These are phyloP conservation scores for Loriculus beryllinus DNA, from an alignment of 2,797 vertebrate genomes.

Conservation along the genomic window DNA sequence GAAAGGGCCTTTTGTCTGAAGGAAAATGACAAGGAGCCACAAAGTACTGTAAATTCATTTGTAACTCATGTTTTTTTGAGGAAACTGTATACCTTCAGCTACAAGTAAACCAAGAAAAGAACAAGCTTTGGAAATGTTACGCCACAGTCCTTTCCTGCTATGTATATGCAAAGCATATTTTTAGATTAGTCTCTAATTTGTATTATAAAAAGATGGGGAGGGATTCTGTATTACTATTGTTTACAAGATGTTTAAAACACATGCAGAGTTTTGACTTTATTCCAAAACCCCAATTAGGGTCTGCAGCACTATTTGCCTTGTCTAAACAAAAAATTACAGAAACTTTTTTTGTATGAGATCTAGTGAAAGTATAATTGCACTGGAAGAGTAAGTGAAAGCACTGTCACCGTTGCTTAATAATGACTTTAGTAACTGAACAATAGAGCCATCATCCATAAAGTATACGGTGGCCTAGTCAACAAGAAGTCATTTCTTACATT, in stretches of 20 bases:
- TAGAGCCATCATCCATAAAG: not conserved
- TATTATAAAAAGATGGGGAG: not conserved
- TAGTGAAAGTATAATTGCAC: not conserved
- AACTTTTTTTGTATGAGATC: not conserved
- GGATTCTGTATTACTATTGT: slow-evolving; percentile 15
- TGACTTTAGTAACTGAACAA: not conserved
- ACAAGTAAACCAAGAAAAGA: slow-evolving; percentile 34
- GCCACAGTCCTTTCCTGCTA: slow-evolving; percentile 2
- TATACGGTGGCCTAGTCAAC: not conserved
- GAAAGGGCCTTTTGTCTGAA: slow-evolving; percentile 46
- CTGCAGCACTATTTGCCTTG: slow-evolving; percentile 18
- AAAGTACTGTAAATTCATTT: slow-evolving; percentile 39
- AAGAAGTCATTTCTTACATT: not conserved
- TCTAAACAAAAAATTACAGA: slow-evolving; percentile 56
- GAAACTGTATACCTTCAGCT: slow-evolving; percentile 49
- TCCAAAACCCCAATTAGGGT: slow-evolving; percentile 60
- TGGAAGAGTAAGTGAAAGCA: not conserved
- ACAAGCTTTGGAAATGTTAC: slow-evolving; percentile 28
- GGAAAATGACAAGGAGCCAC: slow-evolving; percentile 50
- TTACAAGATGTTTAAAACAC: slow-evolving; percentile 49
- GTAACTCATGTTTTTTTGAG: slow-evolving; percentile 19
- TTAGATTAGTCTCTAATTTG: not conserved
- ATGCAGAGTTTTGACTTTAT: slow-evolving; percentile 41
- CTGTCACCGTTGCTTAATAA: slow-evolving; percentile 17
- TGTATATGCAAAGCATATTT: slow-evolving; percentile 2